Evolutionary conservation across 2,113 vertebrate species (phyloP).

Genomic region (Daubentonia madagascariensis): DNA sequence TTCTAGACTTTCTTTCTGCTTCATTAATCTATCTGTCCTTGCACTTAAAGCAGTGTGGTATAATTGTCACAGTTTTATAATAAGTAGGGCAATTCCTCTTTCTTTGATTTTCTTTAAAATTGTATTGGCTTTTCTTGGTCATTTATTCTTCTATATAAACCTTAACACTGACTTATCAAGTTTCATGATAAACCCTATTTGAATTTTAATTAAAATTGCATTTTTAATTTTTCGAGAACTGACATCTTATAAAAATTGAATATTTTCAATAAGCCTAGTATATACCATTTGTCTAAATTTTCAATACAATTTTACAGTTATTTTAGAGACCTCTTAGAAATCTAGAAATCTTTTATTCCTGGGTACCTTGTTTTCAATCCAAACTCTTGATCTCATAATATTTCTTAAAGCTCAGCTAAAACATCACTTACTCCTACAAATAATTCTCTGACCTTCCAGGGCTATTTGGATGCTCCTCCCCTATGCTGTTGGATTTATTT

Average conservation of each 20-base stretch:
- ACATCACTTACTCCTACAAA: not conserved
- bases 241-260: not conserved
- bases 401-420: constrained; percentile 35
- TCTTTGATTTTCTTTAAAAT: constrained; percentile 11
- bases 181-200: not conserved
- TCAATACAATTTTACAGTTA: not conserved
- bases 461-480: not conserved
- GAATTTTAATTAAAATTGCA: constrained; percentile 12
- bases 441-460: constrained; percentile 37
- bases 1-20: not conserved
- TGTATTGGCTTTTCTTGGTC: not conserved
- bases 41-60: not conserved
- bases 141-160: constrained; percentile 33
- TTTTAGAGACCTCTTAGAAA: constrained; percentile 23
- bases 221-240: constrained; percentile 37
- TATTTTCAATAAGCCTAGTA: not conserved
- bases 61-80: not conserved
- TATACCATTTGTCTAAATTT: not conserved
- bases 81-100: not conserved
- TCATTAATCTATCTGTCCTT: constrained; percentile 1
- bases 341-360: not conserved
- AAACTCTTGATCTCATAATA: constrained; percentile 6
- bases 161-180: constrained; percentile 29
- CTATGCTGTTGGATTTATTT: not conserved
- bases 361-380: not conserved